These are phyloP conservation scores for Apistogramma diplotaenia DNA, from an alignment of 2,113 vertebrate genomes.

Conservation along the genomic window DNA sequence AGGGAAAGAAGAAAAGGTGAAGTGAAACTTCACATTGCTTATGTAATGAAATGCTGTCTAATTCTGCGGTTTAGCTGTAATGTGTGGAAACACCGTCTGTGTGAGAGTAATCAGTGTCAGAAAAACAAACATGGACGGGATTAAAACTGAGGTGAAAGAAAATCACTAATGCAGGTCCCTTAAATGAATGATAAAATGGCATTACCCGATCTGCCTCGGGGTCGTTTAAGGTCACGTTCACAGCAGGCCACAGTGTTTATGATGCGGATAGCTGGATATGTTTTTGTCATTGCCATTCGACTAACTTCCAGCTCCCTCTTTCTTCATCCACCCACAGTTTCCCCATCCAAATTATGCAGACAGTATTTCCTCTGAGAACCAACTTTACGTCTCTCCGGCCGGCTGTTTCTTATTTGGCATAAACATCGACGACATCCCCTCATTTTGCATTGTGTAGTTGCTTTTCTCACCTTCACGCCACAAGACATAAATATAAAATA, in stretches of 20 bases:
- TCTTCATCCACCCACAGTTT: constrained; percentile 6
- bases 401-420: constrained; percentile 28
- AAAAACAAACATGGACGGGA: not conserved
- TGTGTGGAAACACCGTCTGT: not conserved
- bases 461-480: not conserved
- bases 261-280: constrained; percentile 31
- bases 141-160: not conserved
- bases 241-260: not conserved
- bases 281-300: constrained; percentile 47
- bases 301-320: not conserved
- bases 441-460: not conserved
- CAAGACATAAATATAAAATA: not conserved
- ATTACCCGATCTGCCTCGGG: not conserved
- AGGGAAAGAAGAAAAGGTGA: not conserved
- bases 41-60: not conserved
- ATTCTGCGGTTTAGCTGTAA: not conserved
- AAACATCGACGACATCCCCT: not conserved
- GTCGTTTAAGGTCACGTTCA: constrained; percentile 9
- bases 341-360: constrained; percentile 62
- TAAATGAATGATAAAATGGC: not conserved
- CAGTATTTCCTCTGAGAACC: constrained; percentile 44
- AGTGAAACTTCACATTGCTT: not conserved
- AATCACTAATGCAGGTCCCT: not conserved
- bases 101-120: not conserved
- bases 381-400: not conserved